A percentile compares a stretch with the other conserved stretches of the same genome.
Evolutionary conservation across 2,888 invertebrate genomes (phyloP).

Genomic region (Acanthoscelides obtectus): DNA sequence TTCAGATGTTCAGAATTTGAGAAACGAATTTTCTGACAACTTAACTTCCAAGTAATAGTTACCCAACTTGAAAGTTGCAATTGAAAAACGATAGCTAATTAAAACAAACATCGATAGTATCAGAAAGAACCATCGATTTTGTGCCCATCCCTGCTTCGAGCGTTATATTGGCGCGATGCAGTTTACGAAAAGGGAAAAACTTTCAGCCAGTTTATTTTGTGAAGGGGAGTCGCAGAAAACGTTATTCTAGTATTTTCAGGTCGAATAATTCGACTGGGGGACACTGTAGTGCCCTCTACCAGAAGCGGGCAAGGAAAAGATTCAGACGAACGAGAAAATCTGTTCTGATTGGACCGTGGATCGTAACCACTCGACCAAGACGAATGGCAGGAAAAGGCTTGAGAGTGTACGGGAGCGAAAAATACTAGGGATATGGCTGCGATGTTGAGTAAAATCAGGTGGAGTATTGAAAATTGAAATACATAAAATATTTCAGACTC

Average conservation of each 20-base stretch:
- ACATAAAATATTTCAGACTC: background rate
- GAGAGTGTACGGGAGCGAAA: background rate
- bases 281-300: background rate
- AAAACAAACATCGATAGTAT: too few species aligned
- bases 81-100: too few species aligned
- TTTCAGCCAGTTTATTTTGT: conserved; percentile 21
- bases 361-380: background rate
- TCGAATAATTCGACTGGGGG: conserved; percentile 22
- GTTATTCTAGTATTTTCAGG: conserved; percentile 36
- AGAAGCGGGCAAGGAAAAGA: background rate
- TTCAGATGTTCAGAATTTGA: too few species aligned
- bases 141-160: too few species aligned
- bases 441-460: background rate
- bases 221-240: conserved; percentile 26
- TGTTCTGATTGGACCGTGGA: background rate
- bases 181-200: background rate
- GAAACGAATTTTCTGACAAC: too few species aligned
- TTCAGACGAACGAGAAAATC: background rate
- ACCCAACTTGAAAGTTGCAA: too few species aligned
- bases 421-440: background rate
- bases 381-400: background rate
- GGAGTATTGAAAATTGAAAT: background rate
- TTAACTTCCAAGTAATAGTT: too few species aligned
- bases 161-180: too few species aligned
- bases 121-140: too few species aligned